Evolutionary conservation across 2,113 vertebrate species (phyloP), one percentile per base, ranked within the genome.

Genomic region (Pica pica): DNA sequence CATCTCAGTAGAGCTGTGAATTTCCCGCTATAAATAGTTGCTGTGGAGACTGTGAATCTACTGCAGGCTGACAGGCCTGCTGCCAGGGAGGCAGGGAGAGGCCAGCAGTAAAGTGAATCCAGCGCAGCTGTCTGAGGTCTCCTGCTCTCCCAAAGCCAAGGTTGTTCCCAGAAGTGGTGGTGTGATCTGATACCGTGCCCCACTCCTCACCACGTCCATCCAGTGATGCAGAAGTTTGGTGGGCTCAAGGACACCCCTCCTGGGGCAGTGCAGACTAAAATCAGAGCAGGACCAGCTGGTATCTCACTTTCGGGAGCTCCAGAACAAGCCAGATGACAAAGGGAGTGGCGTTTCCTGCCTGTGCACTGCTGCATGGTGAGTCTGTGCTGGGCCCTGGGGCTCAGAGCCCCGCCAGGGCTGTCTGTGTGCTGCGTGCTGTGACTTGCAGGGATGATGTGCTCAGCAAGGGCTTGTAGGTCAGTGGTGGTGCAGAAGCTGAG

Each of bases 21-120:
- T 86, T 93, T 91, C 56, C 94, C 79, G 64, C 97, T 97, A 96
- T 97, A 96, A 97, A 97, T 96, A 97, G 93, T 68, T 94, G 83
- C 82, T 91, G 90, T 61, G 93, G 94, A 90, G 90, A 92, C 70
- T 52, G 33, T 30, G 78, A 77, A 93, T 93, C 82, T 7, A 60
- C 65, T 80, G 95, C 78, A 35, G 69, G 87, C 76, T 93, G 71
- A 52, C 60, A 78, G 95, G 92, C 87, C 56, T 78, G 86, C 91
- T 89, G 91, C 88, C 93, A 95, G 93, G 90, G 82, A 91, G 71
- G 95, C 87, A 83, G 75, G 55, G 85, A 68, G 82, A 94, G 60
- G 90, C 89, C 56, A 57, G 75, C 50, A 83, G 83, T 94, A 94
- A 98, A 94, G 81, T 41, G 88, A 97, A 93, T 70, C 86, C 79